A percentile compares a stretch with the other conserved stretches of the same genome.
These are phyloP conservation scores for Brachyhypopomus occidentalis DNA, from an alignment of 2,113 vertebrate species.

Conservation along the genomic window DNA sequence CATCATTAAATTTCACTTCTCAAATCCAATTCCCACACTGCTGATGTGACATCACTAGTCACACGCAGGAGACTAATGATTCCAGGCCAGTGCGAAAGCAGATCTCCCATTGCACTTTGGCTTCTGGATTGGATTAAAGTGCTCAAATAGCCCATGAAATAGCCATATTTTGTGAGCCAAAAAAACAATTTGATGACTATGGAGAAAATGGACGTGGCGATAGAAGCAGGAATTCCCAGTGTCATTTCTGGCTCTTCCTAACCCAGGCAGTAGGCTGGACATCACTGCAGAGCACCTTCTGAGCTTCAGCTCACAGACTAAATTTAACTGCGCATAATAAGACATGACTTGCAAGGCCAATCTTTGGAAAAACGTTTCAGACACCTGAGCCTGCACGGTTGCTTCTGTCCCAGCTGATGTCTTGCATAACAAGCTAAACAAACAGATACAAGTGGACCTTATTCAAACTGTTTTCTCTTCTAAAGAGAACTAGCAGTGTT, in stretches of 20 bases:
- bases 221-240: not conserved
- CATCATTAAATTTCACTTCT: not conserved
- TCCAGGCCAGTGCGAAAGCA: not conserved
- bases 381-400: too few relatives aligned
- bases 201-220: not conserved
- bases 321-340: not conserved
- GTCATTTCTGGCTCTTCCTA: not conserved
- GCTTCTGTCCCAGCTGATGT: too few relatives aligned
- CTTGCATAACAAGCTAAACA: too few relatives aligned
- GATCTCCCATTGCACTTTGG: not conserved
- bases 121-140: not conserved
- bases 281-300: not conserved
- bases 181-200: not conserved
- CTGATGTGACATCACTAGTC: not conserved
- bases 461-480: too few relatives aligned
- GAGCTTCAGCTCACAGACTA: not conserved
- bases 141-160: not conserved
- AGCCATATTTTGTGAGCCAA: not conserved
- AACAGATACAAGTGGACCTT: too few relatives aligned
- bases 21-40: too few relatives aligned
- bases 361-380: not conserved
- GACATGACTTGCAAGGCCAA: not conserved
- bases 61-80: not conserved
- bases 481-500: too few relatives aligned
- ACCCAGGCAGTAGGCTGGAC: not conserved